Conservation (phyloP, 2,113 vertebrate species). For the Oncorhynchus clarkii region DNA sequence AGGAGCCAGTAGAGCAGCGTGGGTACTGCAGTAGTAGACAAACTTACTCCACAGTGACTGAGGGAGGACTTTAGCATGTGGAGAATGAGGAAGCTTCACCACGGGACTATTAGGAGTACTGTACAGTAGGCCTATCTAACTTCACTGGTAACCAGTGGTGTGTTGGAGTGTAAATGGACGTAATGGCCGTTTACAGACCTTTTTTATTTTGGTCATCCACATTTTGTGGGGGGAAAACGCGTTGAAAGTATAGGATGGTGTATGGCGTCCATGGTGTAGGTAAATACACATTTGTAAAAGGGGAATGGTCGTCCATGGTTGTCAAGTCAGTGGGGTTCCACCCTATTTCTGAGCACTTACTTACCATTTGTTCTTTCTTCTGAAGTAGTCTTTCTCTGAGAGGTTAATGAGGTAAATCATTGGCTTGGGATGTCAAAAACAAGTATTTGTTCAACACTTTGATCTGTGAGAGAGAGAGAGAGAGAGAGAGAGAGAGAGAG, state of each 20-base stretch:
- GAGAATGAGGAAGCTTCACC: neutral
- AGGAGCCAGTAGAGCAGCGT: constrained; percentile 32
- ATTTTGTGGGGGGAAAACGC: too few relatives aligned
- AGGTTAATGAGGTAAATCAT: constrained; percentile 98
- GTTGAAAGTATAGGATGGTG: too few relatives aligned
- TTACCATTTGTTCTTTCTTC: constrained; percentile 97
- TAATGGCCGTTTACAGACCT: too few relatives aligned
- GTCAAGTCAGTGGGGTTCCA: neutral
- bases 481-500: constrained; percentile 22
- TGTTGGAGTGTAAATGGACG: too few relatives aligned
- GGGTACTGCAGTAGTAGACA: constrained; percentile 14
- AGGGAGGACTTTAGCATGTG: neutral
- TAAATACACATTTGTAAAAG: too few relatives aligned
- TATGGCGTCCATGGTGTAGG: too few relatives aligned
- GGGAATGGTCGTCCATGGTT: neutral
- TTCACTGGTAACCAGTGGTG: neutral
- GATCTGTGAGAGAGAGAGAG: constrained; percentile 77
- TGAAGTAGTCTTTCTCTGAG: constrained; percentile 93
- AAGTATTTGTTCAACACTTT: constrained; percentile 97
- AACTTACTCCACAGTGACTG: neutral
- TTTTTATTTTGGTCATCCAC: too few relatives aligned
- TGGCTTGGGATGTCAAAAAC: constrained; percentile 94
- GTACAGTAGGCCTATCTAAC: neutral
- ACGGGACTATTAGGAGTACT: neutral
- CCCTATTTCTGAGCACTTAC: constrained; percentile 58